Conservation (phyloP, 2,797 vertebrate species). For the Okamejei kenojei region DNA sequence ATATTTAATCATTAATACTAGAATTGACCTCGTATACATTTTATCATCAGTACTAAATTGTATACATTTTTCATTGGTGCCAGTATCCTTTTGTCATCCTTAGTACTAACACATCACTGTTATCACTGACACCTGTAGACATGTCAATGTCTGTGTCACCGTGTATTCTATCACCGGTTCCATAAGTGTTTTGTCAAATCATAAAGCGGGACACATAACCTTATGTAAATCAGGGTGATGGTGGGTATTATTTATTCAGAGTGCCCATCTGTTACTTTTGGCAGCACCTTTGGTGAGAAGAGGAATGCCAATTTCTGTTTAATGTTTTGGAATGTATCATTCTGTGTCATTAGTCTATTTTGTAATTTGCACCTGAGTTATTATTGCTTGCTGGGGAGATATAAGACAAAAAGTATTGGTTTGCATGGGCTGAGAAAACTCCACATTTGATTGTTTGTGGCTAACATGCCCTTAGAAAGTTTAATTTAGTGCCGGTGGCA, state of each 20-base stretch:
- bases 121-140: background rate
- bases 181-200: background rate
- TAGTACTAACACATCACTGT: background rate
- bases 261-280: background rate
- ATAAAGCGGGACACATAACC: background rate
- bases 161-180: background rate
- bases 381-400: background rate
- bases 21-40: background rate
- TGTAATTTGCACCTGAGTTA: background rate
- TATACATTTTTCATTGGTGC: background rate
- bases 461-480: slow-evolving; percentile 1
- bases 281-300: background rate
- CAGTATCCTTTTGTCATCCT: background rate
- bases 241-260: background rate
- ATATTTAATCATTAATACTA: too few relatives aligned
- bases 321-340: background rate
- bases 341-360: background rate
- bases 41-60: background rate
- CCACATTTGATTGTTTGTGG: background rate
- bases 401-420: background rate
- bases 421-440: background rate
- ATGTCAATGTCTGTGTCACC: background rate
- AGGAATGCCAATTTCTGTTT: background rate
- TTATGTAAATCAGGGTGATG: background rate
- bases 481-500: slow-evolving; percentile 18